Evolutionary conservation across 1,140 invertebrate genomes (phyloP), one percentile per base, ranked within the genome.

Genomic region (Ctenoplectra terminalis): DNA sequence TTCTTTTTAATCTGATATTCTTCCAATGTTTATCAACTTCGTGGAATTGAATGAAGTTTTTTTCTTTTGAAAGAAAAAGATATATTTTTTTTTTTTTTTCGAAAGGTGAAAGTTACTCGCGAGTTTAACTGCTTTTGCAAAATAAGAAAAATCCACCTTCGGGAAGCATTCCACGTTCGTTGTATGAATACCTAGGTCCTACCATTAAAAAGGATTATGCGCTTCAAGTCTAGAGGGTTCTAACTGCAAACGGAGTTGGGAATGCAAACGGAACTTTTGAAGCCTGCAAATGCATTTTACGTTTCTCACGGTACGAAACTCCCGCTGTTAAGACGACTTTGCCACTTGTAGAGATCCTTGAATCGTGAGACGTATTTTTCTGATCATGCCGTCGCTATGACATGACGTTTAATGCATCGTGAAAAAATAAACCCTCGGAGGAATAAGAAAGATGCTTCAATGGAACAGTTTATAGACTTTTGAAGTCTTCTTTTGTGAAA

Each of bases 151-250:
- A 86, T 75, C 74, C 80, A 74, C 37, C 37, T 87, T 66, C 23
- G 20, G 75, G 46, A 87, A 83, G 61, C 81, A 54, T 64, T 29
- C 63, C 85, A 72, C 81, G 86, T 86, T 56, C 69, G 54, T 64
- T 63, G 82, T 69, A 85, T 82, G 85, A 86, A 86, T 86, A 82
- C 67, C 72, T 56, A 13, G 54, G 63, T 15, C 40, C 56, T 40
- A 56, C 58, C 85, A 83, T 87, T 86, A 86, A 86, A 83, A 83
- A 87, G 81, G 75, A 78, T 86, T 86, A 87, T 56, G 61, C 83
- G 83, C 48, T 73, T 52, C 64, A 60, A 29, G 81, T 70, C 70
- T 40, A 67, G 46, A n/a, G 54, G 48, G 76, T 50, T 54, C 67
- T 81, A 86, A 67, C 67, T 63, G 83, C 76, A 40, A 29, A 37